Evolutionary conservation across 1,140 invertebrate genomes (phyloP), one percentile per base, ranked within the genome.

Genomic region (Aphaenogaster ashmeadi): DNA sequence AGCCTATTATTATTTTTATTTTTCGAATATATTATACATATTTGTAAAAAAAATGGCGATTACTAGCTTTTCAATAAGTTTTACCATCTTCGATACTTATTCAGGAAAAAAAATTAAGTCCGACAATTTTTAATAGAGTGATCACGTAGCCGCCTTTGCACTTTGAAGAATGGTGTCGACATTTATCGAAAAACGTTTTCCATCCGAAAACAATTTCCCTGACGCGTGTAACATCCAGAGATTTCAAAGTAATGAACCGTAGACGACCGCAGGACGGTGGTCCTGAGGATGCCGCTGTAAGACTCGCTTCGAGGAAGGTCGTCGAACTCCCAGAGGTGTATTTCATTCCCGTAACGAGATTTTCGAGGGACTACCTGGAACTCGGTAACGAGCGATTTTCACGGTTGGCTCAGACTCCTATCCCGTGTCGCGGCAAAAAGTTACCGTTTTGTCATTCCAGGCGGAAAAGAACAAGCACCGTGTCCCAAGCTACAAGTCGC

Each of bases 351-450:
- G 81, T 86, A 90, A 90, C 83, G 77, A 90, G 84, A 84, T 90
- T 90, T 87, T 87, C 87, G 83, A 90, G 84, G 47, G 79, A 74
- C 72, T 47, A 79, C 74, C 77, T 58, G 66, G 36, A 71, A 80
- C 87, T 86, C 66, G 21, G 75, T 90, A 90, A 90, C 89, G 79
- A 90, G 84, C 84, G 84, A 88, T 90, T 90, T 90, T 87, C 87
- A 81, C 69, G 79, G 74, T 66, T 90, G 74, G 78, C 78, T 90
- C 77, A 87, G 66, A 66, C 78, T 56, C 33, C 41, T 50, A 54
- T 7, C 58, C 33, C n/a, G 44, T 60, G 71, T 52, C 38, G 21
- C 15, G 18, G 18, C 84, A 58, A 83, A 58, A 83, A 72, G 64
- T 72, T 69, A 83, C 21, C 27, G 60, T 66, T 80, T 80, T 66